These are phyloP conservation scores for Phocoena sinus DNA, from an alignment of 2,113 vertebrate species.

Conservation along the genomic window DNA sequence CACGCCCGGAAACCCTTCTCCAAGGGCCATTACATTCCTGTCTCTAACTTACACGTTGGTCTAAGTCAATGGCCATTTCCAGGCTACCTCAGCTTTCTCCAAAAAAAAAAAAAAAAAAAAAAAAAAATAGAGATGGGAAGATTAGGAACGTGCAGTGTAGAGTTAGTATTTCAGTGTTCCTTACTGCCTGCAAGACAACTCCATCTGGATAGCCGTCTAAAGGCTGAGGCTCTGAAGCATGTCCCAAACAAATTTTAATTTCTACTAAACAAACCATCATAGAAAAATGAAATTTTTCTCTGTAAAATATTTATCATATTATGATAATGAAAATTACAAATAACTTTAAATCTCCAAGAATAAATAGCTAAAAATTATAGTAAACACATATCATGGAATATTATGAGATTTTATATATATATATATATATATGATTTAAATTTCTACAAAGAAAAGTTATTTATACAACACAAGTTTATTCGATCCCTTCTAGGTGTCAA, in stretches of 20 bases:
- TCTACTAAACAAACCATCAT: too few relatives aligned
- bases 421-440: too few relatives aligned
- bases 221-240: rapidly evolving
- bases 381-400: not conserved
- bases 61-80: rapidly evolving
- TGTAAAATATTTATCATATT: too few relatives aligned
- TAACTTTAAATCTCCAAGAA: not conserved
- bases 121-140: rapidly evolving
- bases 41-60: rapidly evolving
- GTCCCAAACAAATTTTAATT: too few relatives aligned
- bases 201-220: rapidly evolving
- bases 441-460: not conserved
- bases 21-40: rapidly evolving
- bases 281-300: not conserved
- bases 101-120: too few relatives aligned
- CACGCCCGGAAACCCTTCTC: rapidly evolving
- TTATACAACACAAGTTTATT: rapidly evolving
- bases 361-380: not conserved
- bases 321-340: not conserved
- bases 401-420: too few relatives aligned
- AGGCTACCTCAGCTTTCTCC: too few relatives aligned
- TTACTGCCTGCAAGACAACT: rapidly evolving
- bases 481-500: too few relatives aligned
- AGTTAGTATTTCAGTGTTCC: rapidly evolving
- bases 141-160: too few relatives aligned